These are phyloP conservation scores for Drosophila rhopaloa DNA, from an alignment of 1,140 invertebrate species.

Conservation along the genomic window DNA sequence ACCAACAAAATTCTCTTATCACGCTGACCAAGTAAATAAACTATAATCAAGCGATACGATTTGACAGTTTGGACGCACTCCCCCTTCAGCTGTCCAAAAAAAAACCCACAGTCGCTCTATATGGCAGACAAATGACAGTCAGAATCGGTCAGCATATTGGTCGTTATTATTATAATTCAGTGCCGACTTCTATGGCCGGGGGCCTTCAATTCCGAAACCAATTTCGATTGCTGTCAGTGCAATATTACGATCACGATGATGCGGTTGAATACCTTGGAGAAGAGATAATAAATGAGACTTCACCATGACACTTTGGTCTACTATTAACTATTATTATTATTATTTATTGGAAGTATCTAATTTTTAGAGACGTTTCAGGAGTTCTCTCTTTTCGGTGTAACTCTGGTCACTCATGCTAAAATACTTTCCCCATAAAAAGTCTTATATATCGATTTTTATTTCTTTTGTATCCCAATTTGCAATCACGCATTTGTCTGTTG, in stretches of 20 bases:
- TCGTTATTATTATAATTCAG: conserved; percentile 35
- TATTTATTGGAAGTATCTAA: neutral
- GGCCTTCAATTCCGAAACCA: conserved; percentile 6
- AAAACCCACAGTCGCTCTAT: conserved; percentile 25
- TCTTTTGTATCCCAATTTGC: neutral
- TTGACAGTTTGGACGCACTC: conserved; percentile 15
- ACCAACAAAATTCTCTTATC: conserved; percentile 31
- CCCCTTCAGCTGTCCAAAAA: conserved; percentile 23
- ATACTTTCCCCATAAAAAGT: neutral
- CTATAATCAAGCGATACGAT: conserved; percentile 12
- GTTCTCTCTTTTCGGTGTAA: no score
- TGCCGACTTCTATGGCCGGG: conserved; percentile 20
- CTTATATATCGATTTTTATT: neutral
- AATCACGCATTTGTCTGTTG: conserved; percentile 20
- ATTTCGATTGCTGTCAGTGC: conserved; percentile 8
- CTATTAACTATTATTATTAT: neutral
- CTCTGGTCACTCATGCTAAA: no score
- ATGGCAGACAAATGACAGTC: conserved; percentile 39
- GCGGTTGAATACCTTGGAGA: no score
- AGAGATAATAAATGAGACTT: neutral
- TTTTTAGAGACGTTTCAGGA: no score
- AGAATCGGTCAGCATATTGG: conserved; percentile 36
- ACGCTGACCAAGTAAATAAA: conserved; percentile 9
- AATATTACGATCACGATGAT: conserved; percentile 15
- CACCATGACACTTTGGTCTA: conserved; percentile 1